Percentiles rank a stretch among this genome's conserved stretches.
These are phyloP conservation scores for Spicauda simplicius DNA, from an alignment of 2,888 invertebrate genomes.

Conservation along the genomic window DNA sequence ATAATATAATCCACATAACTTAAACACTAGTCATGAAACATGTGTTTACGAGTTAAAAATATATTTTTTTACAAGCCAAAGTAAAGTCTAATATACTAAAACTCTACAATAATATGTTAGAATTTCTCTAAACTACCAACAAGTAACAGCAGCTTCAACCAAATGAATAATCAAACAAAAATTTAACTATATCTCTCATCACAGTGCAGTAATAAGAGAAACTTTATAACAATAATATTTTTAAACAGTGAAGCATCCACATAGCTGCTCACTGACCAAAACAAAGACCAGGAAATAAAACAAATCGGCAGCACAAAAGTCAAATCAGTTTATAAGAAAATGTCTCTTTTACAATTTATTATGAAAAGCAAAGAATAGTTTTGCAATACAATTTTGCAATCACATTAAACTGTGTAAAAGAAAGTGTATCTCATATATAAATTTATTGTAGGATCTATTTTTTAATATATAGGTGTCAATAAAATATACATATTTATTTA, in stretches of 20 bases:
- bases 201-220: conserved; percentile 5
- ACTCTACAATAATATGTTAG: not conserved
- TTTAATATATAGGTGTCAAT: too few species aligned
- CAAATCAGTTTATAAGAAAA: too few species aligned
- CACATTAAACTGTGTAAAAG: too few species aligned
- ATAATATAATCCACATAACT: too few species aligned
- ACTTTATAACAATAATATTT: conserved; percentile 19
- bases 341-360: too few species aligned
- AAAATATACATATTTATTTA: too few species aligned
- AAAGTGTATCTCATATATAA: too few species aligned
- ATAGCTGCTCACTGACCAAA: conserved; percentile 3
- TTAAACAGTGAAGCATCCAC: conserved; percentile 4
- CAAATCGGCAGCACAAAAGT: conserved; percentile 43
- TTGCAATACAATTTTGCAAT: too few species aligned
- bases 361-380: too few species aligned
- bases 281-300: conserved; percentile 39
- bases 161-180: not conserved
- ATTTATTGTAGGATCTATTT: too few species aligned
- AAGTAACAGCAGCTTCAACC: conserved; percentile 3
- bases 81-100: not conserved
- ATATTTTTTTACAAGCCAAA: not conserved
- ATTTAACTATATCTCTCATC: conserved; percentile 4
- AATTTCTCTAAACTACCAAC: not conserved
- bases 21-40: too few species aligned
- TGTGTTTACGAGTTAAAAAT: too few species aligned